A percentile compares a stretch with the other conserved stretches of the same genome.
phyloP scores from a whole-genome alignment of 2,888 invertebrate species.

The Cheilosia variabilis region DNA sequence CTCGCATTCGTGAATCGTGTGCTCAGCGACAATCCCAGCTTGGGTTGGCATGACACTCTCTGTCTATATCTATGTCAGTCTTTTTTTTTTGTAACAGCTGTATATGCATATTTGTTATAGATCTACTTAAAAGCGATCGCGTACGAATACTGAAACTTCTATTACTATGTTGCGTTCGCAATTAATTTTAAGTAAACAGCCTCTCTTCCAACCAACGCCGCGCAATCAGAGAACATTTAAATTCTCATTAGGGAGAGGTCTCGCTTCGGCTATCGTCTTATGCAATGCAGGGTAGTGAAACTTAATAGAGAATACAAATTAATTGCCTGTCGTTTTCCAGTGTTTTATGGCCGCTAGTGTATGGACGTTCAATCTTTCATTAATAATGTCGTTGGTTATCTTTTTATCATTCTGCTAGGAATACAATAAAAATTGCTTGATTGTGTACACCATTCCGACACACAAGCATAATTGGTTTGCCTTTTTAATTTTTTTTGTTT shows the following conservation, averaged over 20 bases:
- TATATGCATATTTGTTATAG: no score
- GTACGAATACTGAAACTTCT: no score
- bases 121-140: no score
- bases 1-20: no score
- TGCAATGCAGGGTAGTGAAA: slow-evolving; percentile 1
- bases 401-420: neutral
- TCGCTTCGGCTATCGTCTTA: neutral
- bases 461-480: slow-evolving; percentile 3
- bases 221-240: neutral
- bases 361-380: neutral
- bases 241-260: neutral
- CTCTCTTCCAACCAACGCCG: no score
- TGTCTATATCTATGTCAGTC: no score
- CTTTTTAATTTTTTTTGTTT: neutral
- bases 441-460: neutral
- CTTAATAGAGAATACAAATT: neutral
- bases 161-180: no score
- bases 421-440: neutral
- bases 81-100: no score
- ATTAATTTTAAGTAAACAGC: no score
- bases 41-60: no score
- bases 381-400: neutral
- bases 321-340: neutral
- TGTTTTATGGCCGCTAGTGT: neutral
- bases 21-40: no score